phyloP scores from a whole-genome alignment of 2,113 vertebrate genomes.

The Rousettus leschenaultii region DNA sequence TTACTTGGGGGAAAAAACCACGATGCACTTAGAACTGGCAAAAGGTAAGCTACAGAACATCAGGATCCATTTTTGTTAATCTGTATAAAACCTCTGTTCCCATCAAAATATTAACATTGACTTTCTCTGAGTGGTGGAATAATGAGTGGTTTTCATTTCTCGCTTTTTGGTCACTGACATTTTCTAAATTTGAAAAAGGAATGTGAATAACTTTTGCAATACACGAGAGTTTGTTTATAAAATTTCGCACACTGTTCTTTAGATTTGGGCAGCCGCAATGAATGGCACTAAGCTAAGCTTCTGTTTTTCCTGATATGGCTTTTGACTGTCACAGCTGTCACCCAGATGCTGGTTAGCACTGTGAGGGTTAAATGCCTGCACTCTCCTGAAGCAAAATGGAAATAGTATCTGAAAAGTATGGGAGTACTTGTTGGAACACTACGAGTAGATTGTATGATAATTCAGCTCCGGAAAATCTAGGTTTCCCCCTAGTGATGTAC shows the following conservation, averaged over 20 bases:
- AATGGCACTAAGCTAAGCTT: not conserved
- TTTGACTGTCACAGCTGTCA: not conserved
- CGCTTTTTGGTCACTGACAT: not conserved
- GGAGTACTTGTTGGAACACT: not conserved
- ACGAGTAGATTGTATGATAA: fast-evolving
- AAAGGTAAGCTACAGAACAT: not conserved
- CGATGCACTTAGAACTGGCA: not conserved
- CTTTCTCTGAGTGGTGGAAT: not conserved
- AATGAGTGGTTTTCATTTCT: not conserved
- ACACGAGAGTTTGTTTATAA: not conserved
- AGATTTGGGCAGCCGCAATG: not conserved
- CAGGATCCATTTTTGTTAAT: not conserved
- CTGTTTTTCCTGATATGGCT: not conserved
- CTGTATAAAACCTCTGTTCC: not conserved
- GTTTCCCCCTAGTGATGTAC: not conserved
- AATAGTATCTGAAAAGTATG: not conserved
- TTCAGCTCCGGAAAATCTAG: not conserved
- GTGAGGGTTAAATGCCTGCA: not conserved
- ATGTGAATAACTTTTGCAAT: not conserved
- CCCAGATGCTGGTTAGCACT: not conserved
- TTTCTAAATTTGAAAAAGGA: not conserved
- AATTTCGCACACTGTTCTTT: not conserved
- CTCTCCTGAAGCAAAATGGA: not conserved
- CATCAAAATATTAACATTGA: not conserved
- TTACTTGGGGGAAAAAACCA: not conserved